Evolutionary conservation across 2,888 invertebrate genomes (phyloP).

Genomic region (Monoplex corrugatus): DNA sequence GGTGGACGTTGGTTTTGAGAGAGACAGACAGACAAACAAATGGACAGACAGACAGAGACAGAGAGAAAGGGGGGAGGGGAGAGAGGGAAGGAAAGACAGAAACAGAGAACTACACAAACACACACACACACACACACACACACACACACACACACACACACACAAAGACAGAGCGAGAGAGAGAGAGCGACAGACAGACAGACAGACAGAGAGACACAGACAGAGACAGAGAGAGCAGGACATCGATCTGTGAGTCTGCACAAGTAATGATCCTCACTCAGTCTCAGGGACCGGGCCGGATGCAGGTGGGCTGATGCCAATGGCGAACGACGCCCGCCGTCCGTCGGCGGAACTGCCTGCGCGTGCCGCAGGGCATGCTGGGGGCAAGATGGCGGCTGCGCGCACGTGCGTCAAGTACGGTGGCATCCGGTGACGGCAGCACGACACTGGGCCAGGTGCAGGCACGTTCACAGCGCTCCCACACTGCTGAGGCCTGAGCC

Average conservation of each 20-base stretch:
- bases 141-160: background rate
- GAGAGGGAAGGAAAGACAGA: too few relatives aligned
- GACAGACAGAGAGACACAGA: slow-evolving; percentile 12
- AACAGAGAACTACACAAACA: background rate
- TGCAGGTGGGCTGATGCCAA: slow-evolving; percentile 51
- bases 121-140: background rate
- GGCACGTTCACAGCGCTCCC: background rate
- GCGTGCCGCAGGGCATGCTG: slow-evolving; percentile 45
- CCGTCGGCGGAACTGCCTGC: slow-evolving; percentile 50
- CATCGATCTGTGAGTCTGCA: background rate
- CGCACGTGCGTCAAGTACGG: slow-evolving; percentile 40
- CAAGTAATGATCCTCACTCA: background rate
- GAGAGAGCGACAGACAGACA: background rate
- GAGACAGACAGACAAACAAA: too few relatives aligned
- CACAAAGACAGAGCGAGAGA: background rate
- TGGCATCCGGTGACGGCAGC: slow-evolving; percentile 32
- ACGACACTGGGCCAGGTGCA: slow-evolving; percentile 39
- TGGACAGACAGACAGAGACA: too few relatives aligned
- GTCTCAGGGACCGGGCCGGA: slow-evolving; percentile 16
- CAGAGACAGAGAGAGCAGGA: background rate
- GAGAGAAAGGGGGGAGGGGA: too few relatives aligned
- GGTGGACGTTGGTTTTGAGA: too few relatives aligned
- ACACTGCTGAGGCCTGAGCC: too few relatives aligned
- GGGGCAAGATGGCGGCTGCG: slow-evolving; percentile 35
- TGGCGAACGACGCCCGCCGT: background rate